Evolutionary conservation across 2,797 vertebrate genomes (phyloP), one percentile per base, ranked within the genome.

Genomic region (Melanogrammus aeglefinus): DNA sequence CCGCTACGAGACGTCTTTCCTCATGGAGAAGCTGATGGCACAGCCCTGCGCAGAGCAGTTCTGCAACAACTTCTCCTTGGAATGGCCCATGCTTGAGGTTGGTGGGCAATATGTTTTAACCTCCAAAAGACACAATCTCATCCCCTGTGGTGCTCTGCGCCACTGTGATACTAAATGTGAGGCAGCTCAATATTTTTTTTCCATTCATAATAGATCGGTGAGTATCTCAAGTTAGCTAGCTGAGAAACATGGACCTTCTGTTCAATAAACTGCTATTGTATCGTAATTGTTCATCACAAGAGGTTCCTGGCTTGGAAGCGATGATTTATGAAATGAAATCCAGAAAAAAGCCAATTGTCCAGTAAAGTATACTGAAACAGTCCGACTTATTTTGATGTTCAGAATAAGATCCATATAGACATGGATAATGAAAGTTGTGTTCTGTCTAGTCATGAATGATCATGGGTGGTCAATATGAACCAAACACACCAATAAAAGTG

Each of bases 1-100:
- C 74, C 96, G 96, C 51, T 87, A 93, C 3, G 96, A 98, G 80
- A 96, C 96, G 0, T 95, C 93, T 6, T 75, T 85, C 1, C 76
- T 96, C 86, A 97, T 99, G 90, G 84, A 92, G 63, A 93, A 83
- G 74, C 92, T 99, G 79, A 93, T 97, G 94, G 88, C 94, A 18
- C 94, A 89, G 29, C 97, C 98, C 0, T 96, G 95, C 75, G 93
- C 97, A 0, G 96, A 98, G 88, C 98, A 99, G 92, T 94, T 98
- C 81, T 95, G 95, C 80, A 94, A 95, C 63, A 91, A 94, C 21
- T 99, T 96, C 88, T 85, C 87, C 70, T 93, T 92, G 24, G 96
- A 97, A 88, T 96, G 97, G 96, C 96, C 96, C 31, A 88, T 92
- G 87, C 85, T 96, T 79, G 90, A 94, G 35, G 92, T 92, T 5